Evolutionary conservation across 2,113 vertebrate genomes (phyloP).

Genomic region (Penelope pileata): DNA sequence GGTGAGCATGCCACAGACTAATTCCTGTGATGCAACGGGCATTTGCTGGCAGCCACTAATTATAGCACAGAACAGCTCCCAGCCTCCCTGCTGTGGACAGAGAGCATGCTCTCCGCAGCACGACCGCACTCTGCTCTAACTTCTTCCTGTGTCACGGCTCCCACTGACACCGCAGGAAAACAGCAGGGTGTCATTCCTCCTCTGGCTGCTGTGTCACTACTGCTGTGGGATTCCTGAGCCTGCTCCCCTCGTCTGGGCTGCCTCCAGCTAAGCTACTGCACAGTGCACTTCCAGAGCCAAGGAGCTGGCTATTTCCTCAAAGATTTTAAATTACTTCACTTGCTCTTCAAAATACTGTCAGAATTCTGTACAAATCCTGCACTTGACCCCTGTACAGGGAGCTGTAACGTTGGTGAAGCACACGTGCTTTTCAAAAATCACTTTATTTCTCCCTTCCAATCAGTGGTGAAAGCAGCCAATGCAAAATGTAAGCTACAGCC

Average conservation of each 20-base stretch:
- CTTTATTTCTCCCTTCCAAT: not conserved
- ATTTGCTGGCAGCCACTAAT: conserved; percentile 34
- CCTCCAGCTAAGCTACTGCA: not conserved
- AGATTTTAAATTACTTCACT: not conserved
- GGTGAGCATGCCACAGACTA: conserved; percentile 23
- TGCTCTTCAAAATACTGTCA: not conserved
- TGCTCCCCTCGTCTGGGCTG: not conserved
- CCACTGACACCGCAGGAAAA: not conserved
- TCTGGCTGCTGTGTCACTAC: not conserved
- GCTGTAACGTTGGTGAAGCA: not conserved
- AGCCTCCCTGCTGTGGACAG: not conserved
- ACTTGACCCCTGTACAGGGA: not conserved
- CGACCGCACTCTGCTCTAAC: not conserved
- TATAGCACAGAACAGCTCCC: conserved; percentile 24
- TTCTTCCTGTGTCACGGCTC: not conserved
- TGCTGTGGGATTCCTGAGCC: not conserved
- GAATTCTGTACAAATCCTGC: not conserved
- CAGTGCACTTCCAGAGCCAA: not conserved
- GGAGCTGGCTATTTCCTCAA: not conserved
- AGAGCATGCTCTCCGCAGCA: not conserved
- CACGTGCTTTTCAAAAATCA: not conserved
- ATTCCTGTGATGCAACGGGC: not conserved
- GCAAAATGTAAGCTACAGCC: not conserved
- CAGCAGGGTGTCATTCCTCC: not conserved
- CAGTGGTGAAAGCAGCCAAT: not conserved